Evolutionary conservation across 2,888 invertebrate genomes (phyloP).

Genomic region (Netelia inedita): DNA sequence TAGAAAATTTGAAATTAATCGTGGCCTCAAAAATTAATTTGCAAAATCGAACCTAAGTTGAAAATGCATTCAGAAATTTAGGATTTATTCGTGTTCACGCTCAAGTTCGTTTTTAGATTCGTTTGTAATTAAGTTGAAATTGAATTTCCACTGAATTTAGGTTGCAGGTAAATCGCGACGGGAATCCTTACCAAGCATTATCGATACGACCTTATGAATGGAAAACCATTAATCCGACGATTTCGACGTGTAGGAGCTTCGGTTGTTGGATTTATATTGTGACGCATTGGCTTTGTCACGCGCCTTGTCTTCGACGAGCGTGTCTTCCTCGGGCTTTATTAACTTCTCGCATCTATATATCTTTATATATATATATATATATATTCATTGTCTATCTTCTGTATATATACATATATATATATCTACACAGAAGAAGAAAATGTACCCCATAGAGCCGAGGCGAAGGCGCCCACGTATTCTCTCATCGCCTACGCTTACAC

Average conservation of each 20-base stretch:
- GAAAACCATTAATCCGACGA: constrained; percentile 8
- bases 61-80: no score
- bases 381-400: not conserved
- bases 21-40: no score
- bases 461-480: constrained; percentile 55
- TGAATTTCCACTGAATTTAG: not conserved
- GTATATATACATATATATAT: constrained; percentile 16
- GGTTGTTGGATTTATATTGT: constrained; percentile 23
- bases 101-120: no score
- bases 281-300: constrained; percentile 49
- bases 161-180: not conserved
- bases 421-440: constrained; percentile 37
- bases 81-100: no score
- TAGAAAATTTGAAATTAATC: no score
- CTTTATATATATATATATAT: constrained; percentile 7
- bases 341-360: constrained; percentile 46
- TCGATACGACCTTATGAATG: not conserved
- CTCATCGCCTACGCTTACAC: constrained; percentile 55
- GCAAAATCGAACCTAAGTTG: no score
- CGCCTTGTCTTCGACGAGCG: not conserved
- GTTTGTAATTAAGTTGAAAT: no score
- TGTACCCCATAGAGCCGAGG: constrained; percentile 42
- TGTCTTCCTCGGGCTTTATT: constrained; percentile 51
- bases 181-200: no score
- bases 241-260: not conserved